Evolutionary conservation across 2,797 vertebrate species (phyloP).

Genomic region (Vultur gryphus): DNA sequence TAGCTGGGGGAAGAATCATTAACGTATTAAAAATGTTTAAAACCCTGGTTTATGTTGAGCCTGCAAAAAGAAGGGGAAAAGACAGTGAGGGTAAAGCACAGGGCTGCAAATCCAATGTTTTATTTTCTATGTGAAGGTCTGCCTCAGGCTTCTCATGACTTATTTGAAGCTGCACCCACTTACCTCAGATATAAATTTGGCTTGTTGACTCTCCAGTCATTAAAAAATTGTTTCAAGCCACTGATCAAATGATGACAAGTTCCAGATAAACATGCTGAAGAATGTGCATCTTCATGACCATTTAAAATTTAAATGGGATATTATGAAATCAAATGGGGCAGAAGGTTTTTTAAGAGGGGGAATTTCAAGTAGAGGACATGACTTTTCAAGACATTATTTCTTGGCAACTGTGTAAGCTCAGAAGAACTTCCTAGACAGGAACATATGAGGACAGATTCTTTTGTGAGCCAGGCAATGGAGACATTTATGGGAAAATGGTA

Average conservation of each 20-base stretch:
- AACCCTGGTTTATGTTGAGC: background rate
- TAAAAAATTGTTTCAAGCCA: background rate
- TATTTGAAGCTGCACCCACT: background rate
- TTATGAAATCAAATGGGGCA: background rate
- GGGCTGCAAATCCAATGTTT: background rate
- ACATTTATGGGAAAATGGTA: background rate
- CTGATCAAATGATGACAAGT: background rate
- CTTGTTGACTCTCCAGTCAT: background rate
- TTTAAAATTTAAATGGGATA: background rate
- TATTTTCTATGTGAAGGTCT: background rate
- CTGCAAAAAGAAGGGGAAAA: background rate
- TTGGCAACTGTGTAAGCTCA: background rate
- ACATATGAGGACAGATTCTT: background rate
- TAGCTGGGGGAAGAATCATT: background rate
- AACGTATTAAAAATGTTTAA: background rate
- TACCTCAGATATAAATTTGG: background rate
- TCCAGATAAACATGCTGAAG: background rate
- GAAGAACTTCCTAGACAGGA: background rate
- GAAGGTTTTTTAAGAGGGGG: background rate
- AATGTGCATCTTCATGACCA: background rate
- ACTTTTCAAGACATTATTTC: conserved; percentile 16
- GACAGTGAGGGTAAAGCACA: background rate
- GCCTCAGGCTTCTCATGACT: background rate
- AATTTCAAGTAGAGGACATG: conserved; percentile 5
- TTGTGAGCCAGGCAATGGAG: background rate